Evolutionary conservation across 1,140 invertebrate genomes (phyloP).

Genomic region (Helicoverpa armigera): DNA sequence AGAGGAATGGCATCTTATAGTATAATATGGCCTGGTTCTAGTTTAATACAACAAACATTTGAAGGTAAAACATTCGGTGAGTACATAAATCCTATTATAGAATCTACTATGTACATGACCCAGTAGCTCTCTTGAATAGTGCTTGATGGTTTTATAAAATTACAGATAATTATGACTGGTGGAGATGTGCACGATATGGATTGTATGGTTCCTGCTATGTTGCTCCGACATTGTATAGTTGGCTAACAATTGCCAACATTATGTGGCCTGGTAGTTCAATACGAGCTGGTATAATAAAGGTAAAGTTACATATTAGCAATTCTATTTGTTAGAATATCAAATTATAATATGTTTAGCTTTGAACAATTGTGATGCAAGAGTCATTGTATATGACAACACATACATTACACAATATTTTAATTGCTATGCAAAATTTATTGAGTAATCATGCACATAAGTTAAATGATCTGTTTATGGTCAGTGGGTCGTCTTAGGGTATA

Average conservation of each 20-base stretch:
- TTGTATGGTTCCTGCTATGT: constrained; percentile 84
- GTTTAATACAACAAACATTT: constrained; percentile 82
- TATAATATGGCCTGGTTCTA: constrained; percentile 80
- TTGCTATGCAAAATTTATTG: background rate
- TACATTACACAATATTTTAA: constrained; percentile 1
- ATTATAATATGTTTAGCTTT: background rate
- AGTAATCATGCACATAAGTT: too few relatives aligned
- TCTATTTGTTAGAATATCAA: background rate
- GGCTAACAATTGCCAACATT: constrained; percentile 78
- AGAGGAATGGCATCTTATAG: constrained; percentile 81
- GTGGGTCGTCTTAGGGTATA: too few relatives aligned
- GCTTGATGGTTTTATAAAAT: constrained; percentile 47
- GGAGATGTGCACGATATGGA: constrained; percentile 78
- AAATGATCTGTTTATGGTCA: too few relatives aligned
- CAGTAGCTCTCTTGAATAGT: too few relatives aligned
- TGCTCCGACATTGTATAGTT: constrained; percentile 79
- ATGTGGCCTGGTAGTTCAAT: constrained; percentile 79
- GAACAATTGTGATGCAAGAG: constrained; percentile 1
- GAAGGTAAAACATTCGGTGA: constrained; percentile 78
- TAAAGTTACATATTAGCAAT: constrained; percentile 40
- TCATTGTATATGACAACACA: too few relatives aligned
- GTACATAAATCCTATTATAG: constrained; percentile 46
- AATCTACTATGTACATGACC: too few relatives aligned
- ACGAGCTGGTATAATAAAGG: constrained; percentile 76
- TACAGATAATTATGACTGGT: constrained; percentile 77